Evolutionary conservation across 2,113 vertebrate genomes (phyloP), one percentile per base, ranked within the genome.

Genomic region (Circaetus cinerascens): DNA sequence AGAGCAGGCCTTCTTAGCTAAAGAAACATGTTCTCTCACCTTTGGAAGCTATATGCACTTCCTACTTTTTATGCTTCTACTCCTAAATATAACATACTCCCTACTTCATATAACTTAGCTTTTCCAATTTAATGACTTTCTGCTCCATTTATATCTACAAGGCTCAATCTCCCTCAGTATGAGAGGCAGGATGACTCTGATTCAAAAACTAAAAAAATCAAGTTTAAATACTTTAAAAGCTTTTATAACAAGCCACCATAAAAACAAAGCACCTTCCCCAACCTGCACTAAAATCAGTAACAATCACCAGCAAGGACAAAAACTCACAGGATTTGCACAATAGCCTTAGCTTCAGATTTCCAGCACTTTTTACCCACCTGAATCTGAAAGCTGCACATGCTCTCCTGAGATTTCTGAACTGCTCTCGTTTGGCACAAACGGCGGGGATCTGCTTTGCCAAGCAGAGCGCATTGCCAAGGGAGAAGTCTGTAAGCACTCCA

Each of bases 351-450:
- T 82, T 75, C 19, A 18, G 51, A 18, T 86, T 88, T 63, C 66
- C 62, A 76, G 46, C 0, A 0, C 29, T n/a, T 88, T 78, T 76
- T 38, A 84, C 75, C 15, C 32, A 90, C 86, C 82, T 95, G 86
- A 88, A 79, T 75, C 82, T 90, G 93, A 79, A 85, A 82, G 53
- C 40, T 82, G 78, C 66, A 16, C 0, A 0, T 88, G 53, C 14
- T 96, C 78, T 59, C 57, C 86, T 16, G 89, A 94, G 53, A 64
- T 51, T 88, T 95, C 89, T 88, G 91, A 90, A 12, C 78, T 62
- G 22, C 82, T 88, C 19, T 92, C 20, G 0, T 86, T 82, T 72
- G 82, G 38, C 20, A 46, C 2, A 1, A 29, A 4, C 22, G 29
- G 51, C 0, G 0, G 51, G 17, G 66, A 86, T 62, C 22, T 16